These are phyloP conservation scores for Aplocera efformata DNA, from an alignment of 2,888 invertebrate species.

Conservation along the genomic window DNA sequence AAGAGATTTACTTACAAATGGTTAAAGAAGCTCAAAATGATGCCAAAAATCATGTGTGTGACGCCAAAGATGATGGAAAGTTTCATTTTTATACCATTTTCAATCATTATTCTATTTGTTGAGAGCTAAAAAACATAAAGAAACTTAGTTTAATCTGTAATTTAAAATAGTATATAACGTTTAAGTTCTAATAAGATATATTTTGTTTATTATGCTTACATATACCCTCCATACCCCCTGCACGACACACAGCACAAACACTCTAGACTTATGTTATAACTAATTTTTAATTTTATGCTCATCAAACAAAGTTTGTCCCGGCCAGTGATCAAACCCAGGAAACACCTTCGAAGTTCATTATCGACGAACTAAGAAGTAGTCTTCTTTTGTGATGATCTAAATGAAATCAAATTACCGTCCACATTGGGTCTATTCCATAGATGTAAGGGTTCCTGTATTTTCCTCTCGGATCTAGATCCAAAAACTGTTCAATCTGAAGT, in stretches of 20 bases:
- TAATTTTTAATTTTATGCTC: no score
- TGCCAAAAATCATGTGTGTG: constrained; percentile 95
- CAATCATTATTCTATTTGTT: constrained; percentile 92
- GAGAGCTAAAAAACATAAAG: constrained; percentile 62
- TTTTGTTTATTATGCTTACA: not conserved
- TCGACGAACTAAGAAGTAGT: no score
- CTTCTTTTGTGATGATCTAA: not conserved
- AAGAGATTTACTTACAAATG: constrained; percentile 79
- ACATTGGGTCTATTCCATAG: constrained; percentile 89
- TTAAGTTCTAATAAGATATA: not conserved
- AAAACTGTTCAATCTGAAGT: constrained; percentile 15
- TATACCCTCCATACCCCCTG: no score
- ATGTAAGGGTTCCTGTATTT: constrained; percentile 85
- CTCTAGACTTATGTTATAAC: no score
- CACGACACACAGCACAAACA: no score
- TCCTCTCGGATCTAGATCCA: constrained; percentile 82
- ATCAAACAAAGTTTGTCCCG: no score
- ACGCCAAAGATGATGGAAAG: constrained; percentile 95
- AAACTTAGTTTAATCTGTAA: no score
- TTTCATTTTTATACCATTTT: constrained; percentile 97
- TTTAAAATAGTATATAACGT: no score
- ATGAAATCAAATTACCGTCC: constrained; percentile 71
- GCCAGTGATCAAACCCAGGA: no score
- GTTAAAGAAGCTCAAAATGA: constrained; percentile 86
- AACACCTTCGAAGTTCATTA: no score